Evolutionary conservation across 2,797 vertebrate species (phyloP), one percentile per base, ranked within the genome.

Genomic region (Setipinna tenuifilis): DNA sequence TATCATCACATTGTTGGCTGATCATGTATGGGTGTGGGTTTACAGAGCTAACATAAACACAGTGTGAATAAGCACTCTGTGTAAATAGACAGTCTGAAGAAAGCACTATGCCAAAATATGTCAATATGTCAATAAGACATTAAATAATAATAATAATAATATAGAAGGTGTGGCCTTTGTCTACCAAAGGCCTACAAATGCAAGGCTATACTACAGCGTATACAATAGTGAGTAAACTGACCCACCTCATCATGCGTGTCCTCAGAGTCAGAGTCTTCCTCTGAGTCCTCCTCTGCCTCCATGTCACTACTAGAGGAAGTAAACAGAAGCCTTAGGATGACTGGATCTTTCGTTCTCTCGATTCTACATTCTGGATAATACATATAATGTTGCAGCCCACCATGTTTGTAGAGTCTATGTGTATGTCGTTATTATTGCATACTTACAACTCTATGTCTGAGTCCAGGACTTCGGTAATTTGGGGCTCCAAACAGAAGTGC

Each of bases 361-460:
- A 28, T 21, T 11, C n/a, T 11, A 78, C 50, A 80, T 80, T 84
- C 17, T 28, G 44, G n/a, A 14, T 35, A 58, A 41, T 80, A 57
- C 7, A 10, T 28, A 54, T 41, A 3, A 41, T 84, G 16, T 41
- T 35, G 9, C 19, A 3, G 65, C 23, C 7, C 25, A 28, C 28
- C 16, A 35, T 71, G 28, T 31, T 31, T 54, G 50, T 54, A 1
- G 50, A 54, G 12, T 59, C 19, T 2, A 21, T 6, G 3, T 11
- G 23, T 84, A 82, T 12, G 14, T 58, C 23, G 6, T 61, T 85
- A 6, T 75, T 78, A 35, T 46, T 80, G 16, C 35, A 41, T 48
- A 31, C 90, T 89, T 87, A 95, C 95, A 93, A 94, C 82, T 95
- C 93, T 81, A 88, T 93, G 31, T 95, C 94, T 85, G 71, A 78